Evolutionary conservation across 1,140 invertebrate genomes (phyloP).

Genomic region (Papilio polyxenes): DNA sequence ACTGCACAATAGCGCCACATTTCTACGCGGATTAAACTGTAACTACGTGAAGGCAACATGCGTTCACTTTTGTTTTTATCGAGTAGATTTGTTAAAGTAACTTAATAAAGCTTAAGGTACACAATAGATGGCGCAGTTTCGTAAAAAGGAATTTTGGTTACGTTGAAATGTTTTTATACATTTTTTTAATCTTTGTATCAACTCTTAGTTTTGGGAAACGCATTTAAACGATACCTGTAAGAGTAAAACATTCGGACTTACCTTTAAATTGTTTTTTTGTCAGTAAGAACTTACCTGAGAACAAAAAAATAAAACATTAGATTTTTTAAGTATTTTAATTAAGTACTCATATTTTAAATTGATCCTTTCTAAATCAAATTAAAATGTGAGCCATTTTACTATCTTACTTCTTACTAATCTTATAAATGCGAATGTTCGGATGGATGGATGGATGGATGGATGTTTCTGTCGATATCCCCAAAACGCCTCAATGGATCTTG

Average conservation of each 20-base stretch:
- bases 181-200: too few relatives aligned
- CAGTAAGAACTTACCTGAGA: conserved; percentile 1
- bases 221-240: neutral
- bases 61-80: neutral
- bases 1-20: conserved; percentile 6
- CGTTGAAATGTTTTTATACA: neutral
- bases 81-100: neutral
- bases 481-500: too few relatives aligned
- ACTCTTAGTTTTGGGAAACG: too few relatives aligned
- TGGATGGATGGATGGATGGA: too few relatives aligned
- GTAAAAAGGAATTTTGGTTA: neutral
- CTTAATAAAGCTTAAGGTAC: neutral
- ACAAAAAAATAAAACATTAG: conserved; percentile 5
- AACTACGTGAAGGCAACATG: neutral
- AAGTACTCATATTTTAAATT: neutral
- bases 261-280: neutral
- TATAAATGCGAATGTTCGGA: too few relatives aligned
- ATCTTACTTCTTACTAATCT: too few relatives aligned
- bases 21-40: neutral
- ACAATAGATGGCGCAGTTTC: conserved; percentile 6
- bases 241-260: neutral
- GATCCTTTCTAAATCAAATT: too few relatives aligned
- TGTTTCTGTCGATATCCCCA: too few relatives aligned
- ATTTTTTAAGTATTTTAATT: too few relatives aligned
- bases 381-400: too few relatives aligned